Percentiles rank a stretch among this genome's conserved stretches.
Evolutionary conservation across 2,113 vertebrate species (phyloP).

Genomic region (Dicrurus megarhynchus): DNA sequence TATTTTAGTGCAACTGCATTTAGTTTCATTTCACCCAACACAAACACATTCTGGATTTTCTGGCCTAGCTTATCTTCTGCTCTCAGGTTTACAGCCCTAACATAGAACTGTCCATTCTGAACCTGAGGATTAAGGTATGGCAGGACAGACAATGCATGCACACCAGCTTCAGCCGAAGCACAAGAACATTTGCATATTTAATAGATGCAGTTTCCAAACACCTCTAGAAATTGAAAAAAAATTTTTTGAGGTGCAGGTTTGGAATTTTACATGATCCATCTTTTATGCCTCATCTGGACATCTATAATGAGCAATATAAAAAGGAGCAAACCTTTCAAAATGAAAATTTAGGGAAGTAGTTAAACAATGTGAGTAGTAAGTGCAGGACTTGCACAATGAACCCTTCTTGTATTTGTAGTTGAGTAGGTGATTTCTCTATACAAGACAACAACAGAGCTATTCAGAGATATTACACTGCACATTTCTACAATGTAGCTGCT

Average conservation of each 20-base stretch:
- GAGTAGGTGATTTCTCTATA: not conserved
- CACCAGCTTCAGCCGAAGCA: accelerated
- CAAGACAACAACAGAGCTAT: constrained; percentile 43
- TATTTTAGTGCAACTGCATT: not conserved
- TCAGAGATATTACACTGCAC: constrained; percentile 19
- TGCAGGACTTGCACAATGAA: not conserved
- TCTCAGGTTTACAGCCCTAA: not conserved
- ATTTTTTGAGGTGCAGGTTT: not conserved
- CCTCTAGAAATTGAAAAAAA: not conserved
- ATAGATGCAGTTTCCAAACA: not conserved
- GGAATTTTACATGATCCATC: not conserved
- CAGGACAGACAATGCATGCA: not conserved
- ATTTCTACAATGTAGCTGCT: constrained; percentile 41
- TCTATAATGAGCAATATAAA: not conserved
- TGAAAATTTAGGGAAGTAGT: not conserved
- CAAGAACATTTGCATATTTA: not conserved
- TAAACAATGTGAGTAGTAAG: not conserved
- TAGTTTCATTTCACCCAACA: not conserved
- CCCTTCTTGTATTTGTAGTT: not conserved
- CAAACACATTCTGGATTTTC: not conserved
- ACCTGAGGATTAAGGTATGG: accelerated
- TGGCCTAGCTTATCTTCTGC: not conserved
- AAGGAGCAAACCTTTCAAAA: not conserved
- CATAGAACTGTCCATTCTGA: not conserved
- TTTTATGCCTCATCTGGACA: not conserved